A percentile compares a stretch with the other conserved stretches of the same genome.
phyloP scores from a whole-genome alignment of 92 coral and sea anemone species.

The Actinernus sp. region DNA sequence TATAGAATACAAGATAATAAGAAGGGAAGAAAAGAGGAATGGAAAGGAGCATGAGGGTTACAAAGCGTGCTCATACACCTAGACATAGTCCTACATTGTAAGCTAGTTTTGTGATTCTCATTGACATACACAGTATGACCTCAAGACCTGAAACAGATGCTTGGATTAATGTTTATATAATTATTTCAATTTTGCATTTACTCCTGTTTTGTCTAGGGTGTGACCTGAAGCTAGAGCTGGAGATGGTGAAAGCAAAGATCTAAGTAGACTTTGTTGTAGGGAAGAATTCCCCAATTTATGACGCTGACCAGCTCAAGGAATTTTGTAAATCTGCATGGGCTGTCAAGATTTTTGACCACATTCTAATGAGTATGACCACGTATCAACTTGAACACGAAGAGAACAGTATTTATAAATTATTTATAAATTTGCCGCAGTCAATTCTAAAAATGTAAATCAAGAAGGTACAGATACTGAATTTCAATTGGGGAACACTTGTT shows the following conservation, averaged over 20 bases:
- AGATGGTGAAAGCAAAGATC: background rate
- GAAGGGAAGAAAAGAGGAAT: too few species aligned
- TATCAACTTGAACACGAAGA: constrained; percentile 13
- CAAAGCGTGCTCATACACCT: too few species aligned
- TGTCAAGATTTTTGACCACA: too few species aligned
- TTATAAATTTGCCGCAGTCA: background rate
- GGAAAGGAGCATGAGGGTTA: too few species aligned
- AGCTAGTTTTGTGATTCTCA: too few species aligned
- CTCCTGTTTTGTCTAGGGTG: background rate
- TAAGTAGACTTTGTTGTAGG: background rate
- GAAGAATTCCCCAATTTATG: background rate
- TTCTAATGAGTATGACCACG: background rate
- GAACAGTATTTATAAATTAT: constrained; percentile 36
- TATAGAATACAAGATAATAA: too few species aligned
- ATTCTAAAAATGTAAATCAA: constrained; percentile 11
- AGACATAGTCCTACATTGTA: too few species aligned
- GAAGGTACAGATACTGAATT: constrained; percentile 39
- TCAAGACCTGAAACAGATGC: too few species aligned
- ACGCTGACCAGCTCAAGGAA: background rate
- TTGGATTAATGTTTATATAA: too few species aligned
- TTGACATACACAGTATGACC: too few species aligned
- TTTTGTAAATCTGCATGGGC: background rate
- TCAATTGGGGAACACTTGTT: constrained; percentile 39
- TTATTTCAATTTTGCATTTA: too few species aligned
- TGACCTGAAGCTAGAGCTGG: background rate